Base-by-base conservation (phyloP, 2,888 invertebrate genomes). In the Nomada ruficornis region DNA sequence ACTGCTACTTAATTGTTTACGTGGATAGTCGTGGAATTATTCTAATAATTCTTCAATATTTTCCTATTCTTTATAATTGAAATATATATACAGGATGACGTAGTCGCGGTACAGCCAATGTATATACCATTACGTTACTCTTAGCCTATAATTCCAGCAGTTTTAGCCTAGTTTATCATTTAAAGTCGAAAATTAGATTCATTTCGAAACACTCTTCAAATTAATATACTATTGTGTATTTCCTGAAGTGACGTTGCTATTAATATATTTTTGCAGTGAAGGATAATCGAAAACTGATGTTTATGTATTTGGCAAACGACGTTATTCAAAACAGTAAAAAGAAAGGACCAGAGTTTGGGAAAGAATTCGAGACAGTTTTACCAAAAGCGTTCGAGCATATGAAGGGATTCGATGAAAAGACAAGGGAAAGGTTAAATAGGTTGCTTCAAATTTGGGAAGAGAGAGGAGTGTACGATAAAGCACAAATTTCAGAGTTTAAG, bases 301-400 rank as follows among this genome's bases (percentile, higher is more conserved):
- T 98, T 91, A 97, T 99, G 96, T 99, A 99, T 94, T 95, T 99
- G 90, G 99, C 99, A 50, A 99, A 99, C 95, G 99, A 99, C 95
- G 99, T 99, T 47, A 98, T 99, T 90, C 99, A 99, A 94, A 99
- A 99, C 92, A 98, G 99, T 93, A 98, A 98, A 94, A 99, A 99
- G 94, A 99, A 99, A 94, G 99, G 98, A 0, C 98, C 98, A 0
- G 99, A 99, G 94, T 99, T 97, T 94, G 97, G 97, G 0, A 96
- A 97, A 92, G 98, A 98, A 92, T 99, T 98, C 94, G 97, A 96
- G 10, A 95, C 95, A 75, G 96, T 97, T 13, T 94, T 99, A 68
- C 96, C 96, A 71, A 97, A 97, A 91, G 97, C 98, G 0, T 98
- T 98, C 91, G 96, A 97, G 83, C 96, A 98, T 89, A 97, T 98